Evolutionary conservation across 1,140 invertebrate genomes (phyloP), one percentile per base, ranked within the genome.

Genomic region (Drosophila funebris): DNA sequence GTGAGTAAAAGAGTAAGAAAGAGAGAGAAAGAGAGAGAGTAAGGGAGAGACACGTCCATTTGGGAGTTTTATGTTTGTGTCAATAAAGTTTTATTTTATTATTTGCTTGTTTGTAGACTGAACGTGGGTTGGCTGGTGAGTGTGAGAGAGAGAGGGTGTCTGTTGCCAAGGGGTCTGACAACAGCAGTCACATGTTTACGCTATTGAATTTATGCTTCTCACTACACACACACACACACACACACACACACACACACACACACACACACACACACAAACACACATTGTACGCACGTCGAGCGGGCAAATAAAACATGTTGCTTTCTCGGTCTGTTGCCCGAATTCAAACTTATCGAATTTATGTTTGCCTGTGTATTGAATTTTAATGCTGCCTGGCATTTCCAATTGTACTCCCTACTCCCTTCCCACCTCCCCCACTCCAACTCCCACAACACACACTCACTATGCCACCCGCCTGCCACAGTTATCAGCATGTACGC

Each of bases 31-130:
- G 37, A 43, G 14, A n/a, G 27, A 75, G 8, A 36, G 22, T 11
- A n/a, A 31, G 50, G 24, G 44, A 11, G 31, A 46, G 43, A 74
- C 39, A 68, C 67, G 74, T 81, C 82, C 82, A 75, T 70, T 87
- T 61, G 69, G 74, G 78, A 78, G 74, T 87, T 85, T 81, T 85
- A 69, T 85, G 82, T 85, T 85, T 85, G 74, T 81, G 82, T 78
- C 82, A 87, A 85, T 85, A 87, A 85, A 85, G 74, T 85, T 85
- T 87, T 81, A 85, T 85, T 85, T 85, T 85, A 87, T 85, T 85
- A 85, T 85, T 85, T 80, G 54, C 57, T 46, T 31, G 33, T 50
- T 66, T 37, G 14, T 13, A 41, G 48, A n/a, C n/a, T n/a, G 8
- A 16, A 29, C 11, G 4, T 9, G 11, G 8, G 20, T 8, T 27